Base-by-base conservation (phyloP, 2,113 vertebrate genomes). In the Eudorcas thomsonii region DNA sequence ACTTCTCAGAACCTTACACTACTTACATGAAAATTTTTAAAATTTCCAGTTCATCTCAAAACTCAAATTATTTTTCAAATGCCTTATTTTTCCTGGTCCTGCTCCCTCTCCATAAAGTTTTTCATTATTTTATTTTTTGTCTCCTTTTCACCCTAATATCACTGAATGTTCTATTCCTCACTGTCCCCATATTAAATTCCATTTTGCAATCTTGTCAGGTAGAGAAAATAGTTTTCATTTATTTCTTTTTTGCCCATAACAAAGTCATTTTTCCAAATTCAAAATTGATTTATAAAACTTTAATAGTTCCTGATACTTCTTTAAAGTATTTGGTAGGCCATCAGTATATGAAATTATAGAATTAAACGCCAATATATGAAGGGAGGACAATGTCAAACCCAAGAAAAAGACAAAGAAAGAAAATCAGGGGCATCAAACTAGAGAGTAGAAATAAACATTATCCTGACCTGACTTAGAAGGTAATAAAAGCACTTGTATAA, bases 41-140 rank as follows among this genome's bases (percentile, higher is more conserved):
- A 33, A 80, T 92, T 83, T 0, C 55, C 2, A 92, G 13, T 57
- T 90, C 2, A 30, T 39, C 9, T 78, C 15, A 39, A 86, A 81
- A 14, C 17, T 81, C 11, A 1, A 82, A 33, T 86, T 87, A 57
- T 15, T 84, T 57, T 88, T 57, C 1, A 36, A 26, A n/a, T 50
- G 2, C 0, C 15, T 83, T 94, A n/a, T 57, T 74, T 19, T 93
- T 48, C 6, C 6, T 91, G 6, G 43, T 4, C 1, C 67, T 67
- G n/a, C 0, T 9, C 1, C 3, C 2, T 64, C 2, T 9, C 81
- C 23, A 1, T 26, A 33, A 43, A 23, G 7, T 8, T 71, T 48
- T 52, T 59, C 1, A 80, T 36, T 64, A 93, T 74, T 94, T 77
- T 52, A 11, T 5, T 59, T 83, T 30, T 88, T 67, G 9, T 86